phyloP scores from a whole-genome alignment of 2,797 vertebrate genomes.

The Mallotus villosus region DNA sequence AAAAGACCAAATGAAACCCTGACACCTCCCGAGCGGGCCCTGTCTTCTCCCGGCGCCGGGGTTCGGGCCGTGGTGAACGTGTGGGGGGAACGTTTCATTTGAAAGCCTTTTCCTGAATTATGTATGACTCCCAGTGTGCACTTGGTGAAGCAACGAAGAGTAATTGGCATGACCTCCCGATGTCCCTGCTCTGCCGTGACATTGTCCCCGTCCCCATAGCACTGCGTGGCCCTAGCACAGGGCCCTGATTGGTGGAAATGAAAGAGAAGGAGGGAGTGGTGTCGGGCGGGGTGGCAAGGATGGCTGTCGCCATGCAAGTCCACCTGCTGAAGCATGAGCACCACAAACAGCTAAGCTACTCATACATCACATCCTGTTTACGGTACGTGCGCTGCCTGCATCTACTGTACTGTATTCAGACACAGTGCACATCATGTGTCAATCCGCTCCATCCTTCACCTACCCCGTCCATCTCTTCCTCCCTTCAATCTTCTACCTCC shows the following conservation, averaged over 20 bases:
- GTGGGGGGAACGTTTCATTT: constrained; percentile 36
- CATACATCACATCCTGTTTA: too few species aligned
- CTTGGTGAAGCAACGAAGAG: constrained; percentile 32
- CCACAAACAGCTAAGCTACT: too few species aligned
- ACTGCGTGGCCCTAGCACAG: neutral
- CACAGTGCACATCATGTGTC: too few species aligned
- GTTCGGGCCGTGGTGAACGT: constrained; percentile 26
- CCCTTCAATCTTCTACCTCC: too few species aligned
- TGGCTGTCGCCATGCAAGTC: neutral
- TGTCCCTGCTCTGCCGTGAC: constrained; percentile 31
- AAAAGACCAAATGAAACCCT: too few species aligned
- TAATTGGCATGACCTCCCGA: constrained; percentile 44
- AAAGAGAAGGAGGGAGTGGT: neutral
- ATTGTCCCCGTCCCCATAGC: neutral
- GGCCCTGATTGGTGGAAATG: neutral
- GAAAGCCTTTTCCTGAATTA: constrained; percentile 43
- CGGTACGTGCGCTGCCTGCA: too few species aligned
- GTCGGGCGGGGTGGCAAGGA: neutral
- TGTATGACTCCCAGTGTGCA: constrained; percentile 34
- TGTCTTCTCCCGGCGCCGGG: neutral
- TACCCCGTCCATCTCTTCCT: too few species aligned
- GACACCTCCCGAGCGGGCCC: constrained; percentile 14
- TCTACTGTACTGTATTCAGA: too few species aligned
- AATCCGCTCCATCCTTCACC: too few species aligned
- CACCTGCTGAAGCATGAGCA: neutral